Evolutionary conservation across 2,888 invertebrate species (phyloP).

Genomic region (Parnassius mnemosyne): DNA sequence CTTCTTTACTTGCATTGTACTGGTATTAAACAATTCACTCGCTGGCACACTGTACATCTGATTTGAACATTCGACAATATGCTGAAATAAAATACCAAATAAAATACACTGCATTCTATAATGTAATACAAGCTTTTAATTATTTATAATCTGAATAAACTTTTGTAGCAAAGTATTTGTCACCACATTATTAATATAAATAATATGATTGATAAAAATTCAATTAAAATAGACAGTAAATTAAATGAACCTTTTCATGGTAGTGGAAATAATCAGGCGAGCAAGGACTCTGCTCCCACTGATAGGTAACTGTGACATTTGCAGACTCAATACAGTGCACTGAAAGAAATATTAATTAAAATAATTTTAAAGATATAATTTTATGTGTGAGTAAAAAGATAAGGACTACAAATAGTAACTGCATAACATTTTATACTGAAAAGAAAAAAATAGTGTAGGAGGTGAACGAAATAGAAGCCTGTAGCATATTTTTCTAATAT

Average conservation of each 20-base stretch:
- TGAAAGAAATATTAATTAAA: constrained; percentile 38
- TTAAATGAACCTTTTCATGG: constrained; percentile 60
- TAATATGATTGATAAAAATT: constrained; percentile 24
- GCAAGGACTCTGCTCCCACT: constrained; percentile 57
- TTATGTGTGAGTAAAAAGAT: no score
- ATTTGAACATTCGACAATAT: constrained; percentile 57
- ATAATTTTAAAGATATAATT: no score
- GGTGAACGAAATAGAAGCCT: no score
- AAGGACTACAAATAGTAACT: no score
- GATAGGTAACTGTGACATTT: constrained; percentile 56
- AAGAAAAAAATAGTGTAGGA: no score
- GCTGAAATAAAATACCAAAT: constrained; percentile 42
- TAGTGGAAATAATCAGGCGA: constrained; percentile 74
- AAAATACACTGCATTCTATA: not conserved
- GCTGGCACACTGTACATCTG: constrained; percentile 36
- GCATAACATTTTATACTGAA: no score
- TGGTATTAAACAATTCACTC: constrained; percentile 38
- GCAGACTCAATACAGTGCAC: constrained; percentile 65
- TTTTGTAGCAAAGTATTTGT: no score
- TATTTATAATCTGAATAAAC: no score
- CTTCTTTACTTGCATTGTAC: constrained; percentile 35
- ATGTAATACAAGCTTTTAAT: not conserved
- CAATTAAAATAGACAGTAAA: constrained; percentile 2
- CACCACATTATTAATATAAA: no score
- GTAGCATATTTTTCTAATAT: no score